Evolutionary conservation across 2,113 vertebrate species (phyloP), one percentile per base, ranked within the genome.

Genomic region (Cisticola juncidis): DNA sequence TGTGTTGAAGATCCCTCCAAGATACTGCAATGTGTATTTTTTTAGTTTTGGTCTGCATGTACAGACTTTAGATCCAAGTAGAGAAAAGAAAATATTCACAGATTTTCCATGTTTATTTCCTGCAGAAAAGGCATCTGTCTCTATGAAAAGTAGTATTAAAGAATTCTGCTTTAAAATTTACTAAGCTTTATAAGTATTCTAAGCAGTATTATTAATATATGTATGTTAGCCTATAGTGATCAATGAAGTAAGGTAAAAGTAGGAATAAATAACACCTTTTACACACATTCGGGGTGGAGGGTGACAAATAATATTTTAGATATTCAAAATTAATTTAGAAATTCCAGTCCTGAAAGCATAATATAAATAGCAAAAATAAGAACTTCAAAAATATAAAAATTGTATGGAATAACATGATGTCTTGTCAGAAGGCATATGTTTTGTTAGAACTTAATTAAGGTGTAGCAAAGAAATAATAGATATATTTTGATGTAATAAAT

Each of bases 251-350:
- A 48, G 9, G 12, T 5, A 48, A 26, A 82, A 54, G 11, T 6
- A 16, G 19, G 21, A 66, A 85, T 33, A 73, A 47, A 40, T 31
- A 53, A 40, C n/a, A 60, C 5, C 6, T 87, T 81, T 47, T 38
- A 51, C 56, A 33, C 16, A 10, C 1, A 28, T 58, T 74, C 76
- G 17, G 2, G 9, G 5, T 3, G 2, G 9, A 23, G 7, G 1
- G 6, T 11, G 57, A 22, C 4, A 58, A 28, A 16, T 1, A 3
- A 2, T 28, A 44, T 50, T 78, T 88, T 13, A 69, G 7, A 14
- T 40, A 2, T 35, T 65, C 44, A 64, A 9, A 31, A 35, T 21
- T 65, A 40, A 20, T 76, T 69, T 19, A 28, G 64, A 84, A 84
- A 47, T 90, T 56, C 5, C 20, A 38, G 4, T 64, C 9, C 9